These are phyloP conservation scores for Erynnis tages DNA, from an alignment of 2,888 invertebrate genomes.

Conservation along the genomic window DNA sequence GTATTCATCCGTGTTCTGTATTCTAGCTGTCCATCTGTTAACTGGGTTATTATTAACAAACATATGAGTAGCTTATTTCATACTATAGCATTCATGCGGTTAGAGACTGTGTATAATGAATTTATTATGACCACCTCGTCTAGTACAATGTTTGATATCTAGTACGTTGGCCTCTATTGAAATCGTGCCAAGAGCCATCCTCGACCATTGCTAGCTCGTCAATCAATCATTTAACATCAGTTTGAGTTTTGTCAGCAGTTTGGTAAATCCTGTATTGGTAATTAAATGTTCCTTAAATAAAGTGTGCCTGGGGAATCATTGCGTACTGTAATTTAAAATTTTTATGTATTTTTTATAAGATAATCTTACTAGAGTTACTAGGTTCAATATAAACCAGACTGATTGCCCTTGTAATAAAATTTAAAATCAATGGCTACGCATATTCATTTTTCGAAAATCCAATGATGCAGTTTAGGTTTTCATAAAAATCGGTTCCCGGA, in stretches of 20 bases:
- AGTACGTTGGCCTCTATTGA: constrained; percentile 26
- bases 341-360: no score
- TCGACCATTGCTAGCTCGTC: background rate
- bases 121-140: constrained; percentile 22
- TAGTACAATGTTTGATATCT: constrained; percentile 17
- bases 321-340: no score
- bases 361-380: no score
- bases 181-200: constrained; percentile 17
- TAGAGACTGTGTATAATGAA: constrained; percentile 17
- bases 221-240: constrained; percentile 3
- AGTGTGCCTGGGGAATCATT: no score
- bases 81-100: constrained; percentile 5
- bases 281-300: no score
- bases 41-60: constrained; percentile 10
- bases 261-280: no score
- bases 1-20: background rate
- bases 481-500: no score
- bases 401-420: no score
- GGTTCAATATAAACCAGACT: no score
- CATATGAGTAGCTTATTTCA: constrained; percentile 10
- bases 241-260: background rate
- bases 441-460: no score
- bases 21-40: constrained; percentile 4
- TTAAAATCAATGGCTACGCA: no score
- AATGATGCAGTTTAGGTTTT: no score